phyloP scores from a whole-genome alignment of 2,113 vertebrate genomes.

The Probosciger aterrimus region DNA sequence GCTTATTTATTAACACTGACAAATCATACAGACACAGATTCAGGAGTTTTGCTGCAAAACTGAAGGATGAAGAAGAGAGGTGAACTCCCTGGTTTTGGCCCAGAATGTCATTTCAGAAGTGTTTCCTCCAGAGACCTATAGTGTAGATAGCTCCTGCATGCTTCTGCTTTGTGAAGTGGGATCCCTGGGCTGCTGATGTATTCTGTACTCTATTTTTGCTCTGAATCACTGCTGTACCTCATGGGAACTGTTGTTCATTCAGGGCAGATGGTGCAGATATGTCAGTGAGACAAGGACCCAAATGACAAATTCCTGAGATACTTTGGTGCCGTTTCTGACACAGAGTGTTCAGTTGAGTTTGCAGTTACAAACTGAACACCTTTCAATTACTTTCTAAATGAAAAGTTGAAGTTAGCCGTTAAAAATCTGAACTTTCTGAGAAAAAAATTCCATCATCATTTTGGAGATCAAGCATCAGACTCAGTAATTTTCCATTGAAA shows the following conservation, averaged over 20 bases:
- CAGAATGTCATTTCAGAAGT: not conserved
- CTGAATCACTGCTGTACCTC: not conserved
- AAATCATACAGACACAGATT: not conserved
- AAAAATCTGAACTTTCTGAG: not conserved
- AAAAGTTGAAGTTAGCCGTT: not conserved
- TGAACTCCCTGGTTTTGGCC: not conserved
- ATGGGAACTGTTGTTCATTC: not conserved
- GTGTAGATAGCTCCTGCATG: not conserved
- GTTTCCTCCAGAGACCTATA: not conserved
- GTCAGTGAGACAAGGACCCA: not conserved
- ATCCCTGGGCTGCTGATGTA: not conserved
- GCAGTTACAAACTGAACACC: not conserved
- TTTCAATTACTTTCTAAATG: not conserved
- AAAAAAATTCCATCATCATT: not conserved
- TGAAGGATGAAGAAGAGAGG: not conserved
- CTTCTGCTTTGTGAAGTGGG: not conserved
- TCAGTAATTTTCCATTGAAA: not conserved
- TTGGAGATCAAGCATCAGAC: not conserved
- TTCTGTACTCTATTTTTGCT: not conserved
- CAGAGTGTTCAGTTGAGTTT: not conserved
- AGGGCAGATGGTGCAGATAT: not conserved
- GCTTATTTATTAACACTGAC: not conserved
- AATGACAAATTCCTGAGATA: conserved; percentile 1
- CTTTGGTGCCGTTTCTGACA: conserved; percentile 6
- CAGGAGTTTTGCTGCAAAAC: not conserved